Evolutionary conservation across 2,797 vertebrate species (phyloP).

Genomic region (Micromesistius poutassou): DNA sequence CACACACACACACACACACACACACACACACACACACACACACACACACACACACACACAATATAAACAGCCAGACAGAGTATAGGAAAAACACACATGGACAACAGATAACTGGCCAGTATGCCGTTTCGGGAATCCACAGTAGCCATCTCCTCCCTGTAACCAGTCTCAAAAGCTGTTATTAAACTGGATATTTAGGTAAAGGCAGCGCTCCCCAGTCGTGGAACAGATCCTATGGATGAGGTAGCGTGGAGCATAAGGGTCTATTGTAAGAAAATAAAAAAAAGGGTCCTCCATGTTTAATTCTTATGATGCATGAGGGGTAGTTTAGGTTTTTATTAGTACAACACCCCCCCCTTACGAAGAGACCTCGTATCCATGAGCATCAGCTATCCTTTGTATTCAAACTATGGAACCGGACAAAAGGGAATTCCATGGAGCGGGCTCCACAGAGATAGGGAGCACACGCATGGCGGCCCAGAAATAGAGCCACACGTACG

Average conservation of each 20-base stretch:
- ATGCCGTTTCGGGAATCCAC: not conserved
- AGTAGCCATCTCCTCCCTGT: not conserved
- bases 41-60: conserved; percentile 12
- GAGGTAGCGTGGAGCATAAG: not conserved
- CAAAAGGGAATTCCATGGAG: not conserved
- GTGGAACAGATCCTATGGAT: not conserved
- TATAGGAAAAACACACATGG: conserved; percentile 18
- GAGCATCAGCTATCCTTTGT: not conserved
- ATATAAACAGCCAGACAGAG: conserved; percentile 1
- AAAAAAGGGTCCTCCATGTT: not conserved
- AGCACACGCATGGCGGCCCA: conserved; percentile 14
- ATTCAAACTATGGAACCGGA: conserved; percentile 14
- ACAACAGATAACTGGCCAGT: conserved; percentile 21
- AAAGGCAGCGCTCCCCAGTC: not conserved
- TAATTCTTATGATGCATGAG: not conserved
- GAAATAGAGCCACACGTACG: conserved; percentile 20
- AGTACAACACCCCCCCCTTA: not conserved
- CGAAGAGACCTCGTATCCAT: not conserved
- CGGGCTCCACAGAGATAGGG: conserved; percentile 30
- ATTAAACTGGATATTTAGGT: not conserved
- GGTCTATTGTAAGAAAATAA: not conserved
- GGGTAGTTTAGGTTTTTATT: not conserved
- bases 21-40: not conserved
- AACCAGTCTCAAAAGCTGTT: not conserved
- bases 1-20: conserved; percentile 1